Conservation (phyloP, 2,113 vertebrate species). For the Eonycteris spelaea region DNA sequence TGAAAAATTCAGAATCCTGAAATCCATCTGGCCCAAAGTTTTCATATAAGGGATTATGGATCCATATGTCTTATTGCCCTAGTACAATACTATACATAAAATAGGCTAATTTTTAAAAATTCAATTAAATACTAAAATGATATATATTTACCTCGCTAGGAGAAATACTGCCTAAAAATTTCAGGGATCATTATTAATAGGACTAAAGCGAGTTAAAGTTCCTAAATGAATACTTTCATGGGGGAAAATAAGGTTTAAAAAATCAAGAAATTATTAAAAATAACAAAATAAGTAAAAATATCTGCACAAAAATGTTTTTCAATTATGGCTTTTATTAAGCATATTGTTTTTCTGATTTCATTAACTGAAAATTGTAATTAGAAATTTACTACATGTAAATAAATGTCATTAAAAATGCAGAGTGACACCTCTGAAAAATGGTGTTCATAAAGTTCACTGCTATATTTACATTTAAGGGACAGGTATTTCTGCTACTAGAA, state of each 20-base stretch:
- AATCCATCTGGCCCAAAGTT: background rate
- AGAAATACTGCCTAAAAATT: slow-evolving; percentile 4
- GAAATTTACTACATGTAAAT: background rate
- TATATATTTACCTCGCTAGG: background rate
- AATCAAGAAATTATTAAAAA: slow-evolving; percentile 6
- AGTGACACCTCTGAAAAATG: slow-evolving; percentile 1
- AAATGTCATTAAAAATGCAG: background rate
- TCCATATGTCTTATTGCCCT: background rate
- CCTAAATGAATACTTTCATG: background rate
- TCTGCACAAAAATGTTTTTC: background rate
- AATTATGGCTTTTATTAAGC: background rate
- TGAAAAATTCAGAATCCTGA: slow-evolving; percentile 12
- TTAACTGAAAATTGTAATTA: slow-evolving; percentile 6
- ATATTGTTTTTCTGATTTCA: slow-evolving; percentile 8
- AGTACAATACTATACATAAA: background rate
- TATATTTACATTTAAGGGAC: background rate
- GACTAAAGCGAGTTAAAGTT: slow-evolving; percentile 10
- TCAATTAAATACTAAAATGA: background rate
- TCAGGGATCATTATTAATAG: background rate
- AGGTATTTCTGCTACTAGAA: background rate
- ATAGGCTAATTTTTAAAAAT: background rate
- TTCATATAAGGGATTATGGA: background rate
- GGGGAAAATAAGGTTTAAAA: background rate
- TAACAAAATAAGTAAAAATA: background rate
- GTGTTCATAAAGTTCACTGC: background rate